Conservation (phyloP, 2,888 invertebrate species). For the Osmoderma eremita region DNA sequence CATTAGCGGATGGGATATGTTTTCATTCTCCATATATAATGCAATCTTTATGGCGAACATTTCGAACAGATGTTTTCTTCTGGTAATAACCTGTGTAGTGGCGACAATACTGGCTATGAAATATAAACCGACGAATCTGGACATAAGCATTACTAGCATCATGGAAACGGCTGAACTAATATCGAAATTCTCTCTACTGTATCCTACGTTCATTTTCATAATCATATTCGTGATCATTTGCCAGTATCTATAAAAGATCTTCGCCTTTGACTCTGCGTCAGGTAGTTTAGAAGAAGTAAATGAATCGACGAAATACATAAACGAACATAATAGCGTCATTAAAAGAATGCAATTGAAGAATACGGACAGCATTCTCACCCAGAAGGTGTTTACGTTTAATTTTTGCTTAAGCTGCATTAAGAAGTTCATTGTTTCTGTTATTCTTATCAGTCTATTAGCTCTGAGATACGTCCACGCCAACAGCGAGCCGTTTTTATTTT, state of each 20-base stretch:
- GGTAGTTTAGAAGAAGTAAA: background rate
- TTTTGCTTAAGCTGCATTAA: slow-evolving; percentile 5
- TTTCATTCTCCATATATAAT: slow-evolving; percentile 22
- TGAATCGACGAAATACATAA: slow-evolving; percentile 32
- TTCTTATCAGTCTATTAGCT: slow-evolving; percentile 29
- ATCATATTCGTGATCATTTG: slow-evolving; percentile 35
- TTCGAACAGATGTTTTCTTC: slow-evolving; percentile 29
- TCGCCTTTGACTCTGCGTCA: too few relatives aligned
- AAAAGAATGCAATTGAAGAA: slow-evolving; percentile 20
- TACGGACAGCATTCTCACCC: slow-evolving; percentile 29
- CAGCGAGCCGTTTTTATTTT: background rate
- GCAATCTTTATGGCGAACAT: slow-evolving; percentile 24
- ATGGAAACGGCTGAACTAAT: slow-evolving; percentile 9
- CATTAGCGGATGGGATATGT: slow-evolving; percentile 26
- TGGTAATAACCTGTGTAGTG: slow-evolving; percentile 28
- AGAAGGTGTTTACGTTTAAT: slow-evolving; percentile 35
- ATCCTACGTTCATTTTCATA: slow-evolving; percentile 35
- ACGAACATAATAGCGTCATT: slow-evolving; percentile 9
- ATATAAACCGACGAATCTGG: slow-evolving; percentile 30
- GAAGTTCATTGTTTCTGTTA: slow-evolving; percentile 18
- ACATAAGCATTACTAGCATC: slow-evolving; percentile 24
- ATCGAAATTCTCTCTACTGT: background rate
- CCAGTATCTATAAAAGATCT: slow-evolving; percentile 18
- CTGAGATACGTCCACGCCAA: slow-evolving; percentile 27
- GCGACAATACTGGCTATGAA: slow-evolving; percentile 27